Base-by-base conservation (phyloP, 2,113 vertebrate genomes). In the Bos indicus region DNA sequence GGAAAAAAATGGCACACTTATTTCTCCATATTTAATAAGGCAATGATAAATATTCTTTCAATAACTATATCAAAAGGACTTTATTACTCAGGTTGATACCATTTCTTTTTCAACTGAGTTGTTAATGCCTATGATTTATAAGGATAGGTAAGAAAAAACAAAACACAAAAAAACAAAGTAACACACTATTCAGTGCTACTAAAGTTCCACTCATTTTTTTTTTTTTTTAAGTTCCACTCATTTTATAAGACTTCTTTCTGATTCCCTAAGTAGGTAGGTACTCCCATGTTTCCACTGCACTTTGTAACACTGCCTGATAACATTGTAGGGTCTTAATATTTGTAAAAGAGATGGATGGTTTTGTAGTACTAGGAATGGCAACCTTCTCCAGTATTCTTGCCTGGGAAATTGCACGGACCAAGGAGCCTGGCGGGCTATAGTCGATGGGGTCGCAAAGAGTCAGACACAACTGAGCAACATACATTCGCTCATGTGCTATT, bases 31-130 rank as follows among this genome's bases (percentile, higher is more conserved):
- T 99, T 99, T 99, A 99, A 99, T 99, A 99, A 99, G 99, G 98
- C 98, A 98, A 99, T 99, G 99, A 99, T 99, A 99, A 99, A 99
- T 99, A 99, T 97, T 98, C 99, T 99, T 99, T 99, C 99, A 99
- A 99, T 99, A 99, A 99, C 98, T 99, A 98, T 99, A 99, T 99
- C 99, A 99, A 99, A 99, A 99, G 98, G 97, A 98, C 98, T 99
- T 99, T 99, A 99, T 99, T 99, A 99, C 98, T 99, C 98, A 98
- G 98, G 98, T 98, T 99, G 98, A 98, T 99, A 90, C 94, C 78
- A 83, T 36, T 40, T 67, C 84, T 88, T 93, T 95, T 88, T 89
- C 26, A 97, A 96, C 48, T 40, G 84, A 80, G 92, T 97, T 97
- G 98, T 80, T 54, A 96, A 94, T 94, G 36, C 2, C 9, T 30